These are phyloP conservation scores for Pseudolycoriella hygida DNA, from an alignment of 2,888 invertebrate species.

Conservation along the genomic window DNA sequence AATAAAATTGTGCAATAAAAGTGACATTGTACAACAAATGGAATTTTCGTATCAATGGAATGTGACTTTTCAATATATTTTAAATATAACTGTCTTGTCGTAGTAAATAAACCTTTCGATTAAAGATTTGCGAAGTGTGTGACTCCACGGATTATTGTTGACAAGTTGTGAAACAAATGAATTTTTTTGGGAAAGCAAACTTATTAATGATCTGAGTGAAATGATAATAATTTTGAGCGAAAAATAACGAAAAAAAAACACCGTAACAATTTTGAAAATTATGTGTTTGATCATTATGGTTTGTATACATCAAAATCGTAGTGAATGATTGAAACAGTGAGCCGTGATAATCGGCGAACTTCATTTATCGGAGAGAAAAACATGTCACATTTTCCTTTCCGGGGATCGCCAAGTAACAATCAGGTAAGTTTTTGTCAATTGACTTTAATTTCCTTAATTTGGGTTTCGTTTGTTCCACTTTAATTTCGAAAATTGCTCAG, in stretches of 20 bases:
- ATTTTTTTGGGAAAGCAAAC: not conserved
- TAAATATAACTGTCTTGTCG: too few relatives aligned
- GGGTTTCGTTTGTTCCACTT: too few relatives aligned
- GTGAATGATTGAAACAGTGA: conserved; percentile 17
- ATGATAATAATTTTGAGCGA: not conserved
- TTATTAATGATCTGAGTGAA: not conserved
- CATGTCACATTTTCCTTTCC: conserved; percentile 50
- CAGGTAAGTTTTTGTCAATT: conserved; percentile 30
- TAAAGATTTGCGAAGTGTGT: too few relatives aligned
- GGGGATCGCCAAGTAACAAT: conserved; percentile 45
- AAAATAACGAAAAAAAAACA: not conserved
- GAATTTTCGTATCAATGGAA: too few relatives aligned
- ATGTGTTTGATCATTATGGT: not conserved
- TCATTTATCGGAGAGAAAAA: conserved; percentile 13
- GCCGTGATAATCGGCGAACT: conserved; percentile 12
- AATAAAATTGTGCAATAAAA: too few relatives aligned
- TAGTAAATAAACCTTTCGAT: too few relatives aligned
- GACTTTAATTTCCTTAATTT: too few relatives aligned
- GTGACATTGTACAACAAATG: too few relatives aligned
- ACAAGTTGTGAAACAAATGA: too few relatives aligned
- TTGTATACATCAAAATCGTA: conserved; percentile 4
- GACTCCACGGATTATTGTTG: too few relatives aligned
- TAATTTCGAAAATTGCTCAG: too few relatives aligned
- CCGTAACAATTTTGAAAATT: not conserved
- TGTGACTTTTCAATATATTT: too few relatives aligned